A percentile compares a stretch with the other conserved stretches of the same genome.
phyloP scores from a whole-genome alignment of 2,888 invertebrate species.

The Limulus polyphemus region DNA sequence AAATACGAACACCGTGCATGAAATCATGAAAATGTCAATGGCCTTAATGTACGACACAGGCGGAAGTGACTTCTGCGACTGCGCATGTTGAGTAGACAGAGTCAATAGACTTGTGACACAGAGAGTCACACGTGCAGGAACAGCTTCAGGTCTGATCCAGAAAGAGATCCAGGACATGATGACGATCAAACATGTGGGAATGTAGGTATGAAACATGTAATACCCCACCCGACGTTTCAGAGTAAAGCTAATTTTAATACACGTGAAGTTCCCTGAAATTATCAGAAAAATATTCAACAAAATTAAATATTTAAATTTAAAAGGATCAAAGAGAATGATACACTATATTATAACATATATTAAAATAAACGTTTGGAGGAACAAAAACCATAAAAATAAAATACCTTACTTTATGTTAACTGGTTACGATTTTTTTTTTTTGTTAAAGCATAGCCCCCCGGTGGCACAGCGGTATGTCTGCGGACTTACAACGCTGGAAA shows the following conservation, averaged over 20 bases:
- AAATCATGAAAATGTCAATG: slow-evolving; percentile 41
- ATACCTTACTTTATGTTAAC: too few relatives aligned
- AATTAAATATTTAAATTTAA: slow-evolving; percentile 1
- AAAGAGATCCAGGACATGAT: slow-evolving; percentile 94
- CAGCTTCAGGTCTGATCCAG: slow-evolving; percentile 90
- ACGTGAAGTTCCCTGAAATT: slow-evolving; percentile 71
- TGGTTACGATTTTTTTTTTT: too few relatives aligned
- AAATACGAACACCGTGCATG: slow-evolving; percentile 41
- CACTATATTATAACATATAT: background rate
- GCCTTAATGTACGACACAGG: slow-evolving; percentile 76
- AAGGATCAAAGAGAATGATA: too few relatives aligned
- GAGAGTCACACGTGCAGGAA: slow-evolving; percentile 79
- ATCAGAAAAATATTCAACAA: slow-evolving; percentile 5
- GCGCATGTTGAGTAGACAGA: slow-evolving; percentile 83
- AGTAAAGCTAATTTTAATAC: slow-evolving; percentile 76
- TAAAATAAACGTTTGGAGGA: too few relatives aligned
- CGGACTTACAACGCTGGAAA: too few relatives aligned
- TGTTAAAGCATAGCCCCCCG: too few relatives aligned
- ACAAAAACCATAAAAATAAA: too few relatives aligned
- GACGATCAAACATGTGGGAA: slow-evolving; percentile 78
- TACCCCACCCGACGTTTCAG: slow-evolving; percentile 69
- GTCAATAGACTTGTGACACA: slow-evolving; percentile 83
- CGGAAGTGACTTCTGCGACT: slow-evolving; percentile 81
- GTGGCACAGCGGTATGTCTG: too few relatives aligned
- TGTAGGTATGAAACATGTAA: slow-evolving; percentile 82